These are phyloP conservation scores for Scomber japonicus DNA, from an alignment of 2,113 vertebrate genomes.

Conservation along the genomic window DNA sequence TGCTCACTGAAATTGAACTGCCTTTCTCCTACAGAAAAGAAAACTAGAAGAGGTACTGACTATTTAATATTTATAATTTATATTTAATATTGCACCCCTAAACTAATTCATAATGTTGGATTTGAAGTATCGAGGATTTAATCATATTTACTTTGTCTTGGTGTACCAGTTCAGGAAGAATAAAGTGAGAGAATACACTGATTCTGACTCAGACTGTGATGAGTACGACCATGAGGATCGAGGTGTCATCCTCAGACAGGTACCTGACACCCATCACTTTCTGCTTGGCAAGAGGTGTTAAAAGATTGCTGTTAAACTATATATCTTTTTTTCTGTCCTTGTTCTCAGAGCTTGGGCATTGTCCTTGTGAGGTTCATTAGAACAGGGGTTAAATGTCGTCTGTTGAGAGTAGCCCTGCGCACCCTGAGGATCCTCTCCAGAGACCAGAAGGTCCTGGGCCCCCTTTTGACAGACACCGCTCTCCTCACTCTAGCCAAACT, in stretches of 20 bases:
- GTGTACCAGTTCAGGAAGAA: constrained; percentile 81
- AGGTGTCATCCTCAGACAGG: constrained; percentile 81
- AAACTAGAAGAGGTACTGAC: constrained; percentile 81
- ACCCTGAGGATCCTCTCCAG: constrained; percentile 81
- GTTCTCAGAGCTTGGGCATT: constrained; percentile 71
- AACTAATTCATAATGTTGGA: no score
- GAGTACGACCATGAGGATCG: constrained; percentile 72
- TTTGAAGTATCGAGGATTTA: no score
- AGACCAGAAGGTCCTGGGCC: constrained; percentile 79
- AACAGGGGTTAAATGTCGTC: constrained; percentile 43
- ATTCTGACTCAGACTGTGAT: constrained; percentile 80
- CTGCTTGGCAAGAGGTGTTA: not conserved
- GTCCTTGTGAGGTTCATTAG: constrained; percentile 78
- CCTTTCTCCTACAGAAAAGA: constrained; percentile 64
- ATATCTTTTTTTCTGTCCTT: constrained; percentile 7
- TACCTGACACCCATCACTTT: constrained; percentile 35
- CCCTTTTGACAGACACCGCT: constrained; percentile 74
- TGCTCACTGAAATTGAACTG: not conserved
- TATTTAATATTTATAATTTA: no score
- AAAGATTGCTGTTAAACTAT: not conserved
- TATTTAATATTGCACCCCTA: no score
- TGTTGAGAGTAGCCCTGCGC: constrained; percentile 71
- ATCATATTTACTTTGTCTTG: not conserved
- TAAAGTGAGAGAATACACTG: constrained; percentile 75
- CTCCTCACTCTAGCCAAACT: constrained; percentile 77